Conservation (phyloP, 2,888 invertebrate genomes). For the Polia nebulosa region DNA sequence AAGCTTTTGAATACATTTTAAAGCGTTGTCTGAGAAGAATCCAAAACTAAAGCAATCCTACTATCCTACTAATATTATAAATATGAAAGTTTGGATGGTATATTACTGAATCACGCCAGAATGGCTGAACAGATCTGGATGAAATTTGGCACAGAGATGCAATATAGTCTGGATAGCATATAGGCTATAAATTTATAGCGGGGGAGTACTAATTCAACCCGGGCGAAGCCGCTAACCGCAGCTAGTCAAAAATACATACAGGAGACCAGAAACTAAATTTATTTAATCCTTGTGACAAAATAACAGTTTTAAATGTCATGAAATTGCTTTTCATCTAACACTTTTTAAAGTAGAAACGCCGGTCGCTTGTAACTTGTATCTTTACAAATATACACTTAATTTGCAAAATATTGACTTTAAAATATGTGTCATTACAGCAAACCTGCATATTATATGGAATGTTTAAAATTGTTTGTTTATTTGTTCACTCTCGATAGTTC, state of each 20-base stretch:
- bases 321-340: neutral
- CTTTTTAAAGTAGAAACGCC: conserved; percentile 7
- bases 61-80: no score
- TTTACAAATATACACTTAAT: conserved; percentile 34
- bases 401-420: conserved; percentile 67
- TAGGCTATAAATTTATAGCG: no score
- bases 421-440: conserved; percentile 61
- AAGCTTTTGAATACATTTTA: conserved; percentile 15
- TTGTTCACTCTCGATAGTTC: conserved; percentile 15
- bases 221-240: no score
- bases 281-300: neutral
- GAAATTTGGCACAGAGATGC: no score
- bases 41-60: neutral
- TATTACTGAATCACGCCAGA: no score
- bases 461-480: conserved; percentile 32
- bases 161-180: no score
- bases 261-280: neutral
- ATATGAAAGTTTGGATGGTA: no score
- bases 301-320: neutral
- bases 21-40: neutral
- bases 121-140: no score
- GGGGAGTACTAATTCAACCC: no score
- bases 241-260: neutral
- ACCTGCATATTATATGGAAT: conserved; percentile 28
- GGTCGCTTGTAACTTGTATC: conserved; percentile 26